Percentiles rank a stretch among this genome's conserved stretches.
Conservation (phyloP, 2,797 vertebrate species). For the Antrozous pallidus region DNA sequence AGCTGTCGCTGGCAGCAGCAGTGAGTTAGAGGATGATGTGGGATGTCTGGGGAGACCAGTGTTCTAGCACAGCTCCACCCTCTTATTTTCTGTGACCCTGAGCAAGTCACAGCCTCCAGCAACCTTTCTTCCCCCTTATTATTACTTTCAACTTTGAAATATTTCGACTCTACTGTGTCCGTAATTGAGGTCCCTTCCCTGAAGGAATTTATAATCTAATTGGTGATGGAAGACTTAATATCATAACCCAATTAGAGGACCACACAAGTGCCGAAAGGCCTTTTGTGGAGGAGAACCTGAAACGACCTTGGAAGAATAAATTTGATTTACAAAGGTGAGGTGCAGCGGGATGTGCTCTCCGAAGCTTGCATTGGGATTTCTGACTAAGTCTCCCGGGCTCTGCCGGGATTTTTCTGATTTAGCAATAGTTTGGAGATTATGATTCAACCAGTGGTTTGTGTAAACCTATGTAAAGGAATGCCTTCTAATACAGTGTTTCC, state of each 20-base stretch:
- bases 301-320: background rate
- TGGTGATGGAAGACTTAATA: background rate
- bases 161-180: background rate
- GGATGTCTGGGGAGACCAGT: background rate
- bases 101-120: background rate
- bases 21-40: accelerated
- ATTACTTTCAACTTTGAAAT: slow-evolving; percentile 2
- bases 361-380: background rate
- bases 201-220: background rate
- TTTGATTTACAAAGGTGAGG: background rate
- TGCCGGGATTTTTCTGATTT: background rate
- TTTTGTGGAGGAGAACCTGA: background rate
- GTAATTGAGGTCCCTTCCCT: slow-evolving; percentile 6
- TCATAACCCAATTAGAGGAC: background rate
- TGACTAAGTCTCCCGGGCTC: background rate
- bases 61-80: no score
- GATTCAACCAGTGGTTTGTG: background rate
- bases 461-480: background rate
- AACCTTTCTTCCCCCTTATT: no score
- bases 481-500: background rate
- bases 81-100: background rate
- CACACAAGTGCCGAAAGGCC: background rate
- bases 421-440: background rate
- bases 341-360: background rate
- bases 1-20: background rate